Conservation (phyloP, 35 echinoderm and acorn worm genomes). For the Ptychodera flava region DNA sequence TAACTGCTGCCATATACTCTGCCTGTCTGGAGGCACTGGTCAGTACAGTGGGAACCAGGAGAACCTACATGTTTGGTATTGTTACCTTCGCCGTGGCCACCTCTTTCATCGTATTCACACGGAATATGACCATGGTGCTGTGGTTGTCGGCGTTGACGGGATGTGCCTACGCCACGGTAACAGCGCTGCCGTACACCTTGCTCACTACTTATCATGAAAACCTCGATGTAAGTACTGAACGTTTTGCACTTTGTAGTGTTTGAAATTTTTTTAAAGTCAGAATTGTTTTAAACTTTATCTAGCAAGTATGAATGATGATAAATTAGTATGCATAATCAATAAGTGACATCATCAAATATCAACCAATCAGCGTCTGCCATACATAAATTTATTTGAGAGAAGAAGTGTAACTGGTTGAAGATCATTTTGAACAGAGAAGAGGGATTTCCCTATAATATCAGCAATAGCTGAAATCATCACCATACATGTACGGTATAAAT, state of each 20-base stretch:
- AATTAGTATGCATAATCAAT: no score
- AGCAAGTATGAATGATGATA: no score
- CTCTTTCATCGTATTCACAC: slow-evolving; percentile 49
- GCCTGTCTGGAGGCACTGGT: slow-evolving; percentile 50
- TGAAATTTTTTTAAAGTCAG: background rate
- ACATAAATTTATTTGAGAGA: no score
- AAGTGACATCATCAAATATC: no score
- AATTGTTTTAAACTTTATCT: no score
- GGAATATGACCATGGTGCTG: slow-evolving; percentile 46
- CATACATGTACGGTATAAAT: no score
- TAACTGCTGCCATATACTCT: slow-evolving; percentile 61
- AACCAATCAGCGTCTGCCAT: no score
- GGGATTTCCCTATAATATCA: no score
- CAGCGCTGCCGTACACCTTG: slow-evolving; percentile 75
- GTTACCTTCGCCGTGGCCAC: slow-evolving; percentile 51
- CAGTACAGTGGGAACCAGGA: slow-evolving; percentile 25
- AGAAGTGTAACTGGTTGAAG: no score
- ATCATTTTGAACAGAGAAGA: no score
- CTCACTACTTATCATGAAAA: slow-evolving; percentile 76
- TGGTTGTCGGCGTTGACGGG: slow-evolving; percentile 69
- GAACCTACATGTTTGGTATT: slow-evolving; percentile 75
- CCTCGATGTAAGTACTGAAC: slow-evolving; percentile 40
- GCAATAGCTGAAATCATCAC: no score
- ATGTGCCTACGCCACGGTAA: slow-evolving; percentile 56
- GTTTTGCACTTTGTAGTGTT: background rate